phyloP scores from a whole-genome alignment of 2,888 invertebrate species.

The Rhopalosiphum nymphaeae region DNA sequence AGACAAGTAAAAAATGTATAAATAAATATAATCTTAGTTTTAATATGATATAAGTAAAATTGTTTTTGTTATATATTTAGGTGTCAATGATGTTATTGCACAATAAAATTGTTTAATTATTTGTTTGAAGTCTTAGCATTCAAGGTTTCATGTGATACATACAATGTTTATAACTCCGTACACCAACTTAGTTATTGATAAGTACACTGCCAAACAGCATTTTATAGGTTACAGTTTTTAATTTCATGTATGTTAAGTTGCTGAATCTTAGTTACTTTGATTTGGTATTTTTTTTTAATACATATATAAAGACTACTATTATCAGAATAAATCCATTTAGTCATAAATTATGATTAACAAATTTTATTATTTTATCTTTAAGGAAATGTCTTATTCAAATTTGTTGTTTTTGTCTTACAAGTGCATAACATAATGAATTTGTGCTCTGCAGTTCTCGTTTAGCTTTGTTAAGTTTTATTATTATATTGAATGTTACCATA shows the following conservation, averaged over 20 bases:
- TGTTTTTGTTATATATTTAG: conserved; percentile 20
- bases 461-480: too few species aligned
- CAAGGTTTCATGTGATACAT: neutral
- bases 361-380: neutral
- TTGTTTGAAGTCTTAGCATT: neutral
- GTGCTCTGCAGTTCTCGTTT: too few species aligned
- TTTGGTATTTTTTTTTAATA: neutral
- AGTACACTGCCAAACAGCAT: conserved; percentile 3
- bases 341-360: neutral
- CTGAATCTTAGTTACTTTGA: neutral
- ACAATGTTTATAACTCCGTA: neutral
- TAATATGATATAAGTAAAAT: neutral
- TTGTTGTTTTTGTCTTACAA: too few species aligned
- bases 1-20: neutral
- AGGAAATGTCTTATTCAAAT: neutral
- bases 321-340: neutral
- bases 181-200: neutral
- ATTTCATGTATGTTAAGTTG: neutral
- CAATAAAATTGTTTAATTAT: neutral
- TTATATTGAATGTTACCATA: too few species aligned
- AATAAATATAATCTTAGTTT: neutral
- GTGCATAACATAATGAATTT: too few species aligned
- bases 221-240: neutral
- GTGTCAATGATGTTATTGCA: neutral
- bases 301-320: neutral